Percentiles rank a stretch among this genome's conserved stretches.
phyloP scores from a whole-genome alignment of 2,797 vertebrate species.

The Takifugu rubripes region DNA sequence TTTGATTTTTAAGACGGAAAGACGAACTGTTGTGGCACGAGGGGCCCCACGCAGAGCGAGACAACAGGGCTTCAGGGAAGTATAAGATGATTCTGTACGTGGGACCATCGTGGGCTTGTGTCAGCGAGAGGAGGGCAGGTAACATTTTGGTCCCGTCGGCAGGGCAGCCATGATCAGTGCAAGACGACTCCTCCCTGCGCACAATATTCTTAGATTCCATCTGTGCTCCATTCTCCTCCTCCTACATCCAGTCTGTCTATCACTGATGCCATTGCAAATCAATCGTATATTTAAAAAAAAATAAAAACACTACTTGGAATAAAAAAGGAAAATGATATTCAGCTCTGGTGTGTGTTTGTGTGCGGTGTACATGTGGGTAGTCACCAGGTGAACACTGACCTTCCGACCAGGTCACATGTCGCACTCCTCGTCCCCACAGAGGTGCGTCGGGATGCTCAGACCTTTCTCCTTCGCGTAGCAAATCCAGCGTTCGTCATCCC shows the following conservation, averaged over 20 bases:
- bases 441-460: conserved; percentile 53
- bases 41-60: conserved; percentile 31
- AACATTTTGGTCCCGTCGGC: conserved; percentile 39
- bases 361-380: neutral
- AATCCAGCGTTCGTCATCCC: conserved; percentile 67
- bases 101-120: conserved; percentile 43
- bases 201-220: conserved; percentile 18
- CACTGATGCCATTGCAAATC: conserved; percentile 27
- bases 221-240: conserved; percentile 47
- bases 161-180: conserved; percentile 34
- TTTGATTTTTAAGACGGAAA: conserved; percentile 36
- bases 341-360: conserved; percentile 44
- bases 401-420: conserved; percentile 12
- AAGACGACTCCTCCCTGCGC: conserved; percentile 30
- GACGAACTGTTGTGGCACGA: conserved; percentile 27
- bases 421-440: conserved; percentile 20
- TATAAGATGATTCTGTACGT: conserved; percentile 40
- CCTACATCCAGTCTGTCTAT: conserved; percentile 36
- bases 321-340: conserved; percentile 67
- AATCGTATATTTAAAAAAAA: conserved; percentile 37
- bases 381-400: no score
- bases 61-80: conserved; percentile 53
- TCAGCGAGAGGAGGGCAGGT: conserved; percentile 1
- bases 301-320: conserved; percentile 66
- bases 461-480: conserved; percentile 49